A percentile compares a stretch with the other conserved stretches of the same genome.
phyloP scores from a whole-genome alignment of 2,888 invertebrate genomes.

The Eupithecia tripunctaria region DNA sequence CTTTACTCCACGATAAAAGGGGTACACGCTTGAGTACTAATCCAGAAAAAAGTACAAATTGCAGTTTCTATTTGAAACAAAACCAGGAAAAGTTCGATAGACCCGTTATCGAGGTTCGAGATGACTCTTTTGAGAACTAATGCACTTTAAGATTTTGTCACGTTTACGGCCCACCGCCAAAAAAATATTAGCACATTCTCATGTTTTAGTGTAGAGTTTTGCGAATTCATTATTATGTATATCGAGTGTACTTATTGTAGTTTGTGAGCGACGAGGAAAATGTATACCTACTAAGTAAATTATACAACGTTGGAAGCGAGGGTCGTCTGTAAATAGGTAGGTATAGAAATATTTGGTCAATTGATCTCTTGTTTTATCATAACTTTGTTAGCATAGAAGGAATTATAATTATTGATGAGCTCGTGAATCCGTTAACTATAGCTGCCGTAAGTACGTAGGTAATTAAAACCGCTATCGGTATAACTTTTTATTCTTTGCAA shows the following conservation, averaged over 20 bases:
- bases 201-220: neutral
- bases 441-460: neutral
- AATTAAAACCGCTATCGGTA: slow-evolving; percentile 4
- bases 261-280: neutral
- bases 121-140: neutral
- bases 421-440: neutral
- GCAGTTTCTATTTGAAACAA: neutral
- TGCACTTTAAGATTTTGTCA: neutral
- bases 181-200: neutral
- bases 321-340: neutral
- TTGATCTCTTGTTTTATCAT: slow-evolving; percentile 16
- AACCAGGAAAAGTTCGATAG: neutral
- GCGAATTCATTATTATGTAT: neutral
- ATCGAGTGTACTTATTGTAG: neutral
- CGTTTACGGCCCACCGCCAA: neutral
- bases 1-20: slow-evolving; percentile 26
- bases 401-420: neutral
- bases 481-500: neutral
- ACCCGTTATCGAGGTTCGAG: neutral
- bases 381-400: neutral
- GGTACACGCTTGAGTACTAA: slow-evolving; percentile 26
- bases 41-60: neutral
- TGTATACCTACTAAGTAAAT: neutral
- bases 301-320: neutral
- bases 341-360: slow-evolving; percentile 11